A percentile compares a stretch with the other conserved stretches of the same genome.
Evolutionary conservation across 1,140 invertebrate species (phyloP).

Genomic region (Maniola jurtina): DNA sequence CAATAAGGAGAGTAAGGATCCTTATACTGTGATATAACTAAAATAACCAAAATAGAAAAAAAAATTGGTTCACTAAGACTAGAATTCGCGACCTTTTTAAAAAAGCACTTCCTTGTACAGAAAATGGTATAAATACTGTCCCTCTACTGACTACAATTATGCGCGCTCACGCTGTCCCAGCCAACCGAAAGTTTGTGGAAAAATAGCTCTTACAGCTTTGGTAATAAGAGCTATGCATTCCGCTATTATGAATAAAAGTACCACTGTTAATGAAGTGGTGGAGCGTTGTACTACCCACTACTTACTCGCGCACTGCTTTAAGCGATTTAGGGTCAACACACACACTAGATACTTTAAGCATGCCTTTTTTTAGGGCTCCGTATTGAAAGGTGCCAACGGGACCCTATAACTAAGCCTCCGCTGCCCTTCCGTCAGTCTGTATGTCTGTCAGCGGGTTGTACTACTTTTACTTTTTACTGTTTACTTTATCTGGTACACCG

Average conservation of each 20-base stretch:
- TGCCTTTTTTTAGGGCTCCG: neutral
- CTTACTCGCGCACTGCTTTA: neutral
- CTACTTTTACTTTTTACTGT: no score
- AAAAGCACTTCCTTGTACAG: neutral
- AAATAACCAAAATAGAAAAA: neutral
- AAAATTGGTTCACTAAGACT: neutral
- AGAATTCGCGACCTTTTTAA: neutral
- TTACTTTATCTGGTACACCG: no score
- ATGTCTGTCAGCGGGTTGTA: no score
- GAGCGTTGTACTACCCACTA: neutral
- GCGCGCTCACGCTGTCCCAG: neutral
- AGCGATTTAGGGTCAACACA: neutral
- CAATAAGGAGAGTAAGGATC: no score
- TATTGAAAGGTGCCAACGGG: no score
- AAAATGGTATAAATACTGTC: neutral
- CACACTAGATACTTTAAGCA: no score
- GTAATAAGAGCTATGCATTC: neutral
- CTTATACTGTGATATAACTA: no score
- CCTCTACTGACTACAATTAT: constrained; percentile 1
- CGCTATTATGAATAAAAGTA: neutral
- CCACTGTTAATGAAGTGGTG: neutral
- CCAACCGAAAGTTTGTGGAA: neutral
- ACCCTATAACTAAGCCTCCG: no score
- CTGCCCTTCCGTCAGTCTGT: no score
- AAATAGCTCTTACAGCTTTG: neutral